Base-by-base conservation (phyloP, 1,140 invertebrate species). In the Nylanderia fulva region DNA sequence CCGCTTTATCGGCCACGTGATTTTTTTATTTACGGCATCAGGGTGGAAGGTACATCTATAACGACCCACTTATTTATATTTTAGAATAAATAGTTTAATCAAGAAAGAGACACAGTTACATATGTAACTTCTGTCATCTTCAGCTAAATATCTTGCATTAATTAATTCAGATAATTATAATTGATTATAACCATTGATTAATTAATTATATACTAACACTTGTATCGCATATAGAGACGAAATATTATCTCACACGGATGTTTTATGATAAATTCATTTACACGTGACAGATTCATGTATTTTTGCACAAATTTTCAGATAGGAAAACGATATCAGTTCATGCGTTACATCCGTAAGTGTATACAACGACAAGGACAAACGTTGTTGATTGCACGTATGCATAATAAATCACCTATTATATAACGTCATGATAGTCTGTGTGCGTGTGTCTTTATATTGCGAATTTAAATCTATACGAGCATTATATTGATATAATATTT, bases 381-480 rank as follows among this genome's bases (percentile, higher is more conserved):
- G 27, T 29, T 79, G 76, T 54, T 82, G 54, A 71, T 82, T 71
- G 77, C 77, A 80, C 66, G n/a, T 68, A 42, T 58, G 8, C 52
- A 82, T 33, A 82, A 82, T 60, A 60, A n/a, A 39, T 54, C 42
- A 54, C 48, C 42, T 79, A 80, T 82, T 82, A 82, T 82, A 82
- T 82, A 82, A 82, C 66, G n/a, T 39, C 36, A 33, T 45, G 58
- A 72, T 82, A 82, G 15, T 7, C n/a, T n/a, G n/a, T n/a, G n/a
- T n/a, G n/a, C n/a, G n/a, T n/a, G n/a, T 29, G 21, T 0, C 29
- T 82, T 71, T 45, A 82, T 39, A 58, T 60, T 45, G 24, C 29
- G 58, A 82, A 82, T 82, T 58, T 1, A 29, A 21, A 33, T 54
- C 27, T 82, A 36, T 54, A 52, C 33, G 18, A 5, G 6, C 24